These are phyloP conservation scores for Bicyclus anynana DNA, from an alignment of 1,140 invertebrate species.

Conservation along the genomic window DNA sequence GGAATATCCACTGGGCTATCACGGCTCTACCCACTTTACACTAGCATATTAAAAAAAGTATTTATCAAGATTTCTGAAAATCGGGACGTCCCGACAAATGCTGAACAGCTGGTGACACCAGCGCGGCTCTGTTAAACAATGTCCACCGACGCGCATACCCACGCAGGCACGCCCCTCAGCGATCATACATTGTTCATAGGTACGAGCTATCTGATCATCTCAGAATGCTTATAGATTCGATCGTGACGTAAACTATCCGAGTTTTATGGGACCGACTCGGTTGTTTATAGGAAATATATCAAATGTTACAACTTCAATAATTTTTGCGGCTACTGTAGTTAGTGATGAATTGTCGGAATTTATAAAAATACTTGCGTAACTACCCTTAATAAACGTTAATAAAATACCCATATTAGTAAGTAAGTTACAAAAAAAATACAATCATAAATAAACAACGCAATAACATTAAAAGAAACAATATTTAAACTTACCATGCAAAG, in stretches of 20 bases:
- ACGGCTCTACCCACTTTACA: too few relatives aligned
- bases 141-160: slow-evolving; percentile 57
- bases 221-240: slow-evolving; percentile 52
- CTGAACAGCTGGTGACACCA: not conserved
- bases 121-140: slow-evolving; percentile 49
- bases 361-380: too few relatives aligned
- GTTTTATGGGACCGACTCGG: slow-evolving; percentile 19
- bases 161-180: slow-evolving; percentile 53
- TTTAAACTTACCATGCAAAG: too few relatives aligned
- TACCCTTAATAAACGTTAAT: too few relatives aligned
- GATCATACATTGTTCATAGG: slow-evolving; percentile 51
- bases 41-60: too few relatives aligned
- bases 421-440: too few relatives aligned
- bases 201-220: slow-evolving; percentile 45
- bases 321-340: not conserved
- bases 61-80: slow-evolving; percentile 2
- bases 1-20: too few relatives aligned
- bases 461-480: too few relatives aligned
- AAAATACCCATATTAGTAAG: too few relatives aligned
- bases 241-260: slow-evolving; percentile 38
- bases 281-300: slow-evolving; percentile 19
- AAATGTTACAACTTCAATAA: slow-evolving; percentile 7
- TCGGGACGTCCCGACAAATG: slow-evolving; percentile 21
- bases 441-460: too few relatives aligned
- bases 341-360: not conserved